Percentiles rank a stretch among this genome's conserved stretches.
Conservation (phyloP, 30 jellyfish, hydroid and myxozoan genomes). For the Hydractinia echinata region DNA sequence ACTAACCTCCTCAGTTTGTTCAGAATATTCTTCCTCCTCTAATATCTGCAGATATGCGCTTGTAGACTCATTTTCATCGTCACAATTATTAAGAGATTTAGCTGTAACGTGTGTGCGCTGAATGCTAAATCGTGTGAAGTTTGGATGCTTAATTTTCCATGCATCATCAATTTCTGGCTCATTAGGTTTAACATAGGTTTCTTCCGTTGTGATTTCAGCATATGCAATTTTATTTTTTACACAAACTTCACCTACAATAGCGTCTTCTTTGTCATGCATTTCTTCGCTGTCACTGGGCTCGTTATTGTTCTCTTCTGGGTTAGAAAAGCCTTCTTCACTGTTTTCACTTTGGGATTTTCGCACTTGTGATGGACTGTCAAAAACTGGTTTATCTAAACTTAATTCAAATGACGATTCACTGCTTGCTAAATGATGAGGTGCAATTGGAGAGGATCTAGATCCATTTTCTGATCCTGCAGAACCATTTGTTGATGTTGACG, state of each 20-base stretch:
- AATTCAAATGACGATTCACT: background rate
- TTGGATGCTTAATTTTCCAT: background rate
- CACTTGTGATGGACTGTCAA: background rate
- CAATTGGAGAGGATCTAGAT: background rate
- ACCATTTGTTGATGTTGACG: conserved; percentile 3
- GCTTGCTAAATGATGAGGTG: background rate
- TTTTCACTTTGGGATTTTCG: background rate
- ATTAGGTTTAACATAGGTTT: conserved; percentile 17
- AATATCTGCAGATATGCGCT: background rate
- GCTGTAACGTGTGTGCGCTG: conserved; percentile 1
- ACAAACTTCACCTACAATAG: background rate
- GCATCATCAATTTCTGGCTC: conserved; percentile 17
- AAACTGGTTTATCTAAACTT: conserved; percentile 1
- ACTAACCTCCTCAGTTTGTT: background rate
- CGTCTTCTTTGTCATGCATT: background rate
- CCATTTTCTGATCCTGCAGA: background rate
- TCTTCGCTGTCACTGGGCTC: background rate
- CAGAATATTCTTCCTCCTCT: background rate
- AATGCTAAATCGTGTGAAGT: background rate
- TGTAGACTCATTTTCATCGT: conserved; percentile 4
- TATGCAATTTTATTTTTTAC: background rate
- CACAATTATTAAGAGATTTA: conserved; percentile 7
- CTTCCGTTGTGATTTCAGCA: conserved; percentile 34
- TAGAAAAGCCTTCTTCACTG: background rate
- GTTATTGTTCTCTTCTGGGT: background rate